Base-by-base conservation (phyloP, 2,888 invertebrate species). In the Cyrtodaria siliqua region DNA sequence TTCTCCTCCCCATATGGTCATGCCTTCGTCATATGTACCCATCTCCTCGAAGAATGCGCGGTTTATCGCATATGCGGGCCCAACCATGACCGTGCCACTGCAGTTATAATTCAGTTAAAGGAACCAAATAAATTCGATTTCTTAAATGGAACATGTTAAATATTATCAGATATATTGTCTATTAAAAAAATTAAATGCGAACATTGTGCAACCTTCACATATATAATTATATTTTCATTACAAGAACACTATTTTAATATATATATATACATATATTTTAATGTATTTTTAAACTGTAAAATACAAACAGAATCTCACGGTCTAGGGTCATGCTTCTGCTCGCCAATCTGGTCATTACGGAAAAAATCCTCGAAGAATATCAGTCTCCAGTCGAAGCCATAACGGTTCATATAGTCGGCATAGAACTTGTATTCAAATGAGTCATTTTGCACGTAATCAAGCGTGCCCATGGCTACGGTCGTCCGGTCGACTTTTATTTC, bases 1-100 rank as follows among this genome's bases (percentile, higher is more conserved):
- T 73, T 90, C 90, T 8, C 90, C 90, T 38, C 90, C 89, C 90
- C 90, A 90, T 0, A 89, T 85, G 40, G 76, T 81, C 89, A 90
- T 89, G 0, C 83, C 86, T 20, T 44, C 44, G 44, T 44, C 44
- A 16, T 44, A 44, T 20, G 44, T 44, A 4, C 44, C 44, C n/a
- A 89, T 86, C 38, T 87, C 84, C 26, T 67, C 62, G 56, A 90
- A 90, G 67, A 82, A 89, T 16, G 85, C 68, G 52, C 80, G 79
- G 47, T 90, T 85, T 8, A 90, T 82, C 2, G 89, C 90, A 72
- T 87, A 90, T 1, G 87, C 90, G 8, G 90, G 85, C 18, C 90
- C 90, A 0, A 90, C 89, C 86, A 88, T 89, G 12, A 86, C 82
- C 2, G 83, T 83, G 0, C 90, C 89, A 27, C 90, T 90, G 82